Conservation (phyloP, 2,888 invertebrate genomes). For the Cotesia congregata region DNA sequence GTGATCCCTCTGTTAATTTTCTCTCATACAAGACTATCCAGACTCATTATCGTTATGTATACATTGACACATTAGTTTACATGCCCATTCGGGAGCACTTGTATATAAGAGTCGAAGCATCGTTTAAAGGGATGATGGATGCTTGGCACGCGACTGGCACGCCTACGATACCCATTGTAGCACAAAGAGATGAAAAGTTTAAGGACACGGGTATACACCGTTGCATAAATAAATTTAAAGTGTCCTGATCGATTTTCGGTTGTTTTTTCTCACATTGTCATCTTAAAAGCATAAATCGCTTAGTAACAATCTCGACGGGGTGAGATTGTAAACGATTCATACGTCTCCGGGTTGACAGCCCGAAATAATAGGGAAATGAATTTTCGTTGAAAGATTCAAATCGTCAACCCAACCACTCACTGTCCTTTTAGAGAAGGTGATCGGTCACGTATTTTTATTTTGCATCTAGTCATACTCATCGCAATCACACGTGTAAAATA, state of each 20-base stretch:
- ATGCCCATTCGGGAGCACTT: slow-evolving; percentile 40
- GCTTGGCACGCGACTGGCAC: slow-evolving; percentile 68
- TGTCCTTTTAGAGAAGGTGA: slow-evolving; percentile 41
- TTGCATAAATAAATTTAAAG: slow-evolving; percentile 2
- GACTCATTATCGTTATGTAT: too few relatives aligned
- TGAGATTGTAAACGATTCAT: slow-evolving; percentile 68
- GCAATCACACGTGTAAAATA: slow-evolving; percentile 11
- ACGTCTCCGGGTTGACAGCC: slow-evolving; percentile 67
- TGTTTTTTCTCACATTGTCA: neutral
- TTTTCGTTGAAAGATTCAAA: slow-evolving; percentile 62
- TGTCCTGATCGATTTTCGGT: neutral
- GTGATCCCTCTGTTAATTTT: neutral
- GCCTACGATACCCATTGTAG: slow-evolving; percentile 51
- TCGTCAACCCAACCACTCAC: slow-evolving; percentile 47
- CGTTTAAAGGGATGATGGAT: slow-evolving; percentile 69
- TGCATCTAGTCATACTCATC: neutral
- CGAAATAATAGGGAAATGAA: slow-evolving; percentile 71
- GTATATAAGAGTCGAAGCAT: slow-evolving; percentile 46
- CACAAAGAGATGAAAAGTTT: slow-evolving; percentile 30
- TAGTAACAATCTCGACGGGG: slow-evolving; percentile 46
- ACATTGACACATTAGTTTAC: slow-evolving; percentile 15
- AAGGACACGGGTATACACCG: neutral
- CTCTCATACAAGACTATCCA: neutral
- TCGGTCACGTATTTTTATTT: slow-evolving; percentile 43
- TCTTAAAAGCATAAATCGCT: slow-evolving; percentile 38